Evolutionary conservation across 2,888 invertebrate species (phyloP), one percentile per base, ranked within the genome.

Genomic region (Boloria selene): DNA sequence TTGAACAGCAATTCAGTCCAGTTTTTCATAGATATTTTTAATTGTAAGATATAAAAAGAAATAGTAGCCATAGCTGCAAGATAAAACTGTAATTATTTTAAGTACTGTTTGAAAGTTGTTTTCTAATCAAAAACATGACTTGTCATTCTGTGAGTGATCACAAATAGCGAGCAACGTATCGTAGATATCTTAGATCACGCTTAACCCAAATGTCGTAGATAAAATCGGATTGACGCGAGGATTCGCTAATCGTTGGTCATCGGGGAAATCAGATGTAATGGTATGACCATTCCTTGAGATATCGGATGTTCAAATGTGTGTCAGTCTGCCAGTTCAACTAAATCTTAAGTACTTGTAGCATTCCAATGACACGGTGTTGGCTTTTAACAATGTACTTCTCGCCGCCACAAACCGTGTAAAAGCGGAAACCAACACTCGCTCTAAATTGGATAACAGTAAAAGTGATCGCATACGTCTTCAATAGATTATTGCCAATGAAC

Each of bases 381-480:
- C 79, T 76, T 82, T 83, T 84, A 86, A 85, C 88, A 87, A 88
- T 88, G 81, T 81, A 82, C 80, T 83, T 82, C 75, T 78, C 80
- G 75, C 75, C 82, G 82, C 88, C 89, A 84, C 90, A 90, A 86
- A 88, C 88, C 86, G 85, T 89, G 87, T 88, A 90, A 90, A 89
- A 89, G 89, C 87, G 88, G 90, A 90, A 90, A 90, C 87, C 85
- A 80, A 87, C 80, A 81, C 81, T 84, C 85, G 89, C 84, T 88
- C 89, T 79, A 90, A 91, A 90, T 91, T 90, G 90, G 87, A 89
- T 90, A 91, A 90, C 90, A 91, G 90, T 90, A 90, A 90, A 88
- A 90, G 87, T 88, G 89, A 86, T 90, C 90, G 87, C 89, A 90
- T 87, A 89, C 86, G 78, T 87, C 80, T 88, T 84, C 83, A 81